phyloP scores from a whole-genome alignment of 2,888 invertebrate genomes.

The Dynastes maya region DNA sequence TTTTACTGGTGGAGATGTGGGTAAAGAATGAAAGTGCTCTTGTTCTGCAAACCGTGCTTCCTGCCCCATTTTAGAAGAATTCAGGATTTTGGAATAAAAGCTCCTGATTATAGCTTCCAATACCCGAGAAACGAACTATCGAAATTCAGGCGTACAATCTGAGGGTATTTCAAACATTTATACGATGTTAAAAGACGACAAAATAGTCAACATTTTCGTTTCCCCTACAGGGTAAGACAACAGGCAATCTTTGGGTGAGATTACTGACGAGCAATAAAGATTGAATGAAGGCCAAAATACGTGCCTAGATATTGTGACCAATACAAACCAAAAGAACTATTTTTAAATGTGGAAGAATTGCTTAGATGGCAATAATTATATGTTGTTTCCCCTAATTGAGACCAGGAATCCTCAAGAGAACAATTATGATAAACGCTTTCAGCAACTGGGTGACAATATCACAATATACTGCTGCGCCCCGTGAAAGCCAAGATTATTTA shows the following conservation, averaged over 20 bases:
- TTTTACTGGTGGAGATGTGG: too few relatives aligned
- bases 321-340: neutral
- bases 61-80: too few relatives aligned
- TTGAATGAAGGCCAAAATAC: neutral
- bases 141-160: neutral
- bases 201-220: neutral
- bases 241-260: neutral
- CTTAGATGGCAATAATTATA: neutral
- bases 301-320: neutral
- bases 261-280: neutral
- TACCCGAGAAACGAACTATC: neutral
- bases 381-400: neutral
- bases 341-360: neutral
- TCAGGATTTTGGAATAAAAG: too few relatives aligned
- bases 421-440: neutral
- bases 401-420: neutral
- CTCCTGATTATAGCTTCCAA: neutral
- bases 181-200: neutral
- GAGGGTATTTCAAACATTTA: neutral
- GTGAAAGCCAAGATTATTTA: neutral
- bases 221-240: neutral
- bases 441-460: neutral
- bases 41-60: too few relatives aligned
- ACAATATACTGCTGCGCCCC: neutral
- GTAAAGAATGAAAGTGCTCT: too few relatives aligned